These are phyloP conservation scores for Lagopus muta DNA, from an alignment of 2,113 vertebrate genomes.

Conservation along the genomic window DNA sequence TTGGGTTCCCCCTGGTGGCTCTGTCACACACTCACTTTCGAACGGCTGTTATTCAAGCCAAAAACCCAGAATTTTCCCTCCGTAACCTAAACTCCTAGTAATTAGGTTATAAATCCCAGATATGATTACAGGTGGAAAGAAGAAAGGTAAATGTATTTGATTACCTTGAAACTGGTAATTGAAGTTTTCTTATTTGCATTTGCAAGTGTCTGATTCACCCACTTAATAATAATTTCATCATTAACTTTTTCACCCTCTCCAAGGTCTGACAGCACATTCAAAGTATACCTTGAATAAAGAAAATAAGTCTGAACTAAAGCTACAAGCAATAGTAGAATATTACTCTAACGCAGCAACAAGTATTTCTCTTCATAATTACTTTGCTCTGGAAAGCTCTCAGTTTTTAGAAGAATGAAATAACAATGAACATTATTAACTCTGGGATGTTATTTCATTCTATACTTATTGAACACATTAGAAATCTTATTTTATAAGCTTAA, in stretches of 20 bases:
- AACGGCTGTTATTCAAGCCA: not conserved
- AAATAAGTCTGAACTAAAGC: not conserved
- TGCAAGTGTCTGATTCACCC: conserved; percentile 92
- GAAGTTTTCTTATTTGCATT: conserved; percentile 84
- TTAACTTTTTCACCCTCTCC: conserved; percentile 92
- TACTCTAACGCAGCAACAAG: not conserved
- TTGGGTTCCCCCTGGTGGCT: not conserved
- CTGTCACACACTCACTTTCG: fast-evolving
- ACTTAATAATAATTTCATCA: conserved; percentile 92
- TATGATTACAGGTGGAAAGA: not conserved
- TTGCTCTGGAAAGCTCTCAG: not conserved
- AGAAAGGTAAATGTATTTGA: not conserved
- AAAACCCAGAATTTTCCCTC: too few relatives aligned
- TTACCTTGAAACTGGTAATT: conserved; percentile 95
- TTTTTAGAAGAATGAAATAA: not conserved
- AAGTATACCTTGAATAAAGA: conserved; percentile 85
- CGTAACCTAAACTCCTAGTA: too few relatives aligned
- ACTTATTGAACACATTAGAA: not conserved
- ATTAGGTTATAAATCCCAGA: not conserved
- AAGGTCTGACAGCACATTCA: conserved; percentile 91
- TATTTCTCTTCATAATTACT: not conserved
- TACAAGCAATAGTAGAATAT: not conserved
- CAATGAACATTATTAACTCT: too few relatives aligned
- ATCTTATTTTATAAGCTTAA: not conserved
- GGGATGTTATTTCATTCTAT: not conserved